Evolutionary conservation across 2,888 invertebrate species (phyloP).

Genomic region (Galeopsomyia nigrocyanea): DNA sequence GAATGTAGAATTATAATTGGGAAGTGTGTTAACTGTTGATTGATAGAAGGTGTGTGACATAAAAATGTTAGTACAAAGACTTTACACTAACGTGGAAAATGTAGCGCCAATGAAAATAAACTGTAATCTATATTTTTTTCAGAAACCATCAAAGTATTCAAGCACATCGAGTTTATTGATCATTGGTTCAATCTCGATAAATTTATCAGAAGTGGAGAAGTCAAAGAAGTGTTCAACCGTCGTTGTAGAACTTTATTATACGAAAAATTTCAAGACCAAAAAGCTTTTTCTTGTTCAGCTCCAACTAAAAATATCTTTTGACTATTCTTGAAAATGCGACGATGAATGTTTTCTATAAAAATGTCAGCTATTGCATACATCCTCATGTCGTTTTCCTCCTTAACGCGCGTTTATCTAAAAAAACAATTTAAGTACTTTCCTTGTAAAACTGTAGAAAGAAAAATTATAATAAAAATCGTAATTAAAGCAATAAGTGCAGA

Average conservation of each 20-base stretch:
- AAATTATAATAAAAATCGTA: constrained; percentile 49
- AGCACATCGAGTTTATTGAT: no score
- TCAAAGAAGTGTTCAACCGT: constrained; percentile 1
- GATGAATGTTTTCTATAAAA: constrained; percentile 18
- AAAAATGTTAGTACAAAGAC: no score
- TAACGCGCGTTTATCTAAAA: constrained; percentile 16
- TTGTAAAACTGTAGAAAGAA: constrained; percentile 52
- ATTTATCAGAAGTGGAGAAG: neutral
- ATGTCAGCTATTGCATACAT: constrained; percentile 13
- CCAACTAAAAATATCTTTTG: constrained; percentile 14
- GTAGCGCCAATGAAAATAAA: no score
- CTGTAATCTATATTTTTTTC: no score
- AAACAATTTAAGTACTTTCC: constrained; percentile 42
- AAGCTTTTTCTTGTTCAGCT: constrained; percentile 30
- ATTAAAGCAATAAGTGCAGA: constrained; percentile 53
- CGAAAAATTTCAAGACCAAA: constrained; percentile 20
- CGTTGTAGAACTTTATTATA: constrained; percentile 2
- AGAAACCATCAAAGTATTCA: no score
- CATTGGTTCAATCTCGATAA: no score
- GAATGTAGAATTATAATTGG: no score
- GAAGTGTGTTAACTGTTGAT: no score
- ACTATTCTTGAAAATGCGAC: constrained; percentile 2
- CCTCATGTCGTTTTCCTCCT: constrained; percentile 29
- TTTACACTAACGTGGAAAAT: no score
- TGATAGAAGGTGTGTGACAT: no score